phyloP scores from a whole-genome alignment of 2,113 vertebrate genomes.

The Prolemur simus region DNA sequence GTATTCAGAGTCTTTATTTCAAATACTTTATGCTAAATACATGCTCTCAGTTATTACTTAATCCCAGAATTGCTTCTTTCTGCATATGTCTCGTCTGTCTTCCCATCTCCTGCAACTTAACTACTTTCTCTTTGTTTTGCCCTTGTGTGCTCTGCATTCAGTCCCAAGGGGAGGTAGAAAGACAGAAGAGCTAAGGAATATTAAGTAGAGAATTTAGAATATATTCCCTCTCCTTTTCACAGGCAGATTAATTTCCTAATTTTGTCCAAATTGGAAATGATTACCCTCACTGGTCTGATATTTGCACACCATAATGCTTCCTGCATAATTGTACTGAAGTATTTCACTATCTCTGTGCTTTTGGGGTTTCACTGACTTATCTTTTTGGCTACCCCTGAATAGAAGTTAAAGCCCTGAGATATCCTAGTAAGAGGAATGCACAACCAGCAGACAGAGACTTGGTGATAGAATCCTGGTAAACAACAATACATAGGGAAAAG shows the following conservation, averaged over 20 bases:
- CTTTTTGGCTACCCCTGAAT: not conserved
- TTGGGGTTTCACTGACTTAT: not conserved
- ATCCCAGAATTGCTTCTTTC: not conserved
- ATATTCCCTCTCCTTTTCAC: not conserved
- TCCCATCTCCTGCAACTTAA: not conserved
- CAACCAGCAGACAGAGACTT: not conserved
- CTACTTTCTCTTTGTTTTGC: not conserved
- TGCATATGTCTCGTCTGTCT: not conserved
- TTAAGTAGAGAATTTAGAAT: not conserved
- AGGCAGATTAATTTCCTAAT: not conserved
- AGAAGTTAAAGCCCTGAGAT: not conserved
- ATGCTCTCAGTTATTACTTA: not conserved
- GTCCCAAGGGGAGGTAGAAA: not conserved
- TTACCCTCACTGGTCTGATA: not conserved
- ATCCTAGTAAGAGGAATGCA: not conserved
- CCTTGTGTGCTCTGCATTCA: not conserved
- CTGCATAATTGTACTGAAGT: not conserved
- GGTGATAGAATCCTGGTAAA: not conserved
- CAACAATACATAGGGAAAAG: not conserved
- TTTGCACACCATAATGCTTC: not conserved
- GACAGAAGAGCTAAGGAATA: not conserved
- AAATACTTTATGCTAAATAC: not conserved
- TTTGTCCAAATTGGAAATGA: not conserved
- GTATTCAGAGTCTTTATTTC: not conserved
- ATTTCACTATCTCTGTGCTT: not conserved